These are phyloP conservation scores for Neogobius melanostomus DNA, from an alignment of 2,113 vertebrate genomes.

Conservation along the genomic window DNA sequence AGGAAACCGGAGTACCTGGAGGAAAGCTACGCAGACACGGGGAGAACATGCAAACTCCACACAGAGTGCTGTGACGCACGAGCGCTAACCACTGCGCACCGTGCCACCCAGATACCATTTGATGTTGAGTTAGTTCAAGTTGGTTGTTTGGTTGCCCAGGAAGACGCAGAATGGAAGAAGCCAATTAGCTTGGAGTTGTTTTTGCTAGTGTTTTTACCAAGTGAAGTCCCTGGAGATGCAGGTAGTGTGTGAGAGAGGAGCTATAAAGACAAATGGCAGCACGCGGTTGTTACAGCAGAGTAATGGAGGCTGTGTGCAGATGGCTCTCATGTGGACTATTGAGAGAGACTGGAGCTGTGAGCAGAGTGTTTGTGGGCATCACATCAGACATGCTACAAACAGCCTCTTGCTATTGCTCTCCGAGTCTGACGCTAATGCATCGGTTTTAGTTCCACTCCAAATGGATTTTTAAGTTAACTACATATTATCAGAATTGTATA, in stretches of 20 bases:
- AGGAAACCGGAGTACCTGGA: no score
- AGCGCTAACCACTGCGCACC: no score
- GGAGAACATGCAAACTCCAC: no score
- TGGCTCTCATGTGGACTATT: conserved; percentile 58
- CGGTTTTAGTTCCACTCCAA: background rate
- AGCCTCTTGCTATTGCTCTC: background rate
- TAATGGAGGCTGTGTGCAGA: conserved; percentile 60
- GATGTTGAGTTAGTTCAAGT: no score
- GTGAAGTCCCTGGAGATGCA: conserved; percentile 55
- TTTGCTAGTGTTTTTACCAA: conserved; percentile 52
- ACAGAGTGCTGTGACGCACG: no score
- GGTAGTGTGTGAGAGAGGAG: conserved; percentile 56
- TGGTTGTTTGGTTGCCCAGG: conserved; percentile 20
- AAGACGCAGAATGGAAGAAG: conserved; percentile 60
- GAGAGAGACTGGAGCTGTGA: conserved; percentile 49
- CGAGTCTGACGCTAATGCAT: background rate
- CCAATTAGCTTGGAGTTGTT: conserved; percentile 68
- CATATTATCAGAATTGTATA: no score
- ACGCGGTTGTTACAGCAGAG: conserved; percentile 60
- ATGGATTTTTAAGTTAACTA: no score
- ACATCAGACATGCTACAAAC: conserved; percentile 22
- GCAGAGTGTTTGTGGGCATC: conserved; percentile 24
- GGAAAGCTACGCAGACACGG: no score
- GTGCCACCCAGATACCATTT: no score
- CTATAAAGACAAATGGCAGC: conserved; percentile 63